Percentiles rank a stretch among this genome's conserved stretches.
These are phyloP conservation scores for Drosophila jambulina DNA, from an alignment of 1,140 invertebrate species.

Conservation along the genomic window DNA sequence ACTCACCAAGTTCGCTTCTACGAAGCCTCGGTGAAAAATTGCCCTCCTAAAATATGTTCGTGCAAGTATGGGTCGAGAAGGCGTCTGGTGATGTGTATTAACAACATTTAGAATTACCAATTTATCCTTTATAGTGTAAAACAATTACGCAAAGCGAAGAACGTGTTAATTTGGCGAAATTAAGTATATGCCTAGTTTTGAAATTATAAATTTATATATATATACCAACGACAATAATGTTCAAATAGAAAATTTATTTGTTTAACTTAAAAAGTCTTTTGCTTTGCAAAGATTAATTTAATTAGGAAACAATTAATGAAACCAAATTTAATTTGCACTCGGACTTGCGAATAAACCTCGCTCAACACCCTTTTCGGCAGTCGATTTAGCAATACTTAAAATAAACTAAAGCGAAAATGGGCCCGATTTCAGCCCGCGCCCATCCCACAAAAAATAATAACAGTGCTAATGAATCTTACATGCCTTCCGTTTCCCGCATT, in stretches of 20 bases:
- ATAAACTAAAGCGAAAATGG: slow-evolving; percentile 22
- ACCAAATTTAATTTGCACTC: neutral
- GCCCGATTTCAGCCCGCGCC: slow-evolving; percentile 1
- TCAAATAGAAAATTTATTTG: slow-evolving; percentile 2
- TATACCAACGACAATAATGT: neutral
- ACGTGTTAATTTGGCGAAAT: neutral
- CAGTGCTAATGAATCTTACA: slow-evolving; percentile 18
- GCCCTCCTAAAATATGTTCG: neutral
- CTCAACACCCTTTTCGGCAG: slow-evolving; percentile 5
- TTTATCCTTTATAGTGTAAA: slow-evolving; percentile 46
- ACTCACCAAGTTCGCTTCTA: slow-evolving; percentile 15
- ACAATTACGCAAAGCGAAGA: slow-evolving; percentile 34
- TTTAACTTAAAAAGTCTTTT: neutral
- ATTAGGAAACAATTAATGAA: slow-evolving; percentile 10
- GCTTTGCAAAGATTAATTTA: neutral
- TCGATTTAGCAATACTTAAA: slow-evolving; percentile 23
- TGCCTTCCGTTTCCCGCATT: slow-evolving; percentile 13
- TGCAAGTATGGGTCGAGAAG: neutral
- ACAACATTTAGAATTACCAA: slow-evolving; percentile 28
- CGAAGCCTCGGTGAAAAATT: slow-evolving; percentile 1
- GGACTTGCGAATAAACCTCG: slow-evolving; percentile 13
- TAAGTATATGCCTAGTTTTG: too few relatives aligned
- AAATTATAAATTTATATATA: too few relatives aligned
- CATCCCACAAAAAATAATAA: slow-evolving; percentile 16
- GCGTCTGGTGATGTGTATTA: slow-evolving; percentile 5